Evolutionary conservation across 2,797 vertebrate genomes (phyloP).

Genomic region (Lepus townsendii): DNA sequence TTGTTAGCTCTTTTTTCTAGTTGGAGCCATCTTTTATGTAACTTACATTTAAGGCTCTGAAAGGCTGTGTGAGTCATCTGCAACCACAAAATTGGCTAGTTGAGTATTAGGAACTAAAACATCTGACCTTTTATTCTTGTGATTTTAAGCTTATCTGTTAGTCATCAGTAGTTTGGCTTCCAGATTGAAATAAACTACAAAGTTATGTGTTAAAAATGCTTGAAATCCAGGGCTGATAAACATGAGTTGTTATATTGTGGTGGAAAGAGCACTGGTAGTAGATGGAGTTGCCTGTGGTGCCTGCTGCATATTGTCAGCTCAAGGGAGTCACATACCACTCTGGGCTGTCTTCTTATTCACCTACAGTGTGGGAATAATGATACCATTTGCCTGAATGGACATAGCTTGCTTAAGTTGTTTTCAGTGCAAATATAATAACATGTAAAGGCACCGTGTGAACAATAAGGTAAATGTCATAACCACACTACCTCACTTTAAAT

Average conservation of each 20-base stretch:
- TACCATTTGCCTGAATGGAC: not conserved
- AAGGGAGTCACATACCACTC: not conserved
- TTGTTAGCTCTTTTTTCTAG: conserved; percentile 48
- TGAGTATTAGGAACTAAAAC: conserved; percentile 18
- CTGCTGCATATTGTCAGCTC: not conserved
- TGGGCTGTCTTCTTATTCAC: not conserved
- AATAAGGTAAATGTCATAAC: not conserved
- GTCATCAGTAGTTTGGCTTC: conserved; percentile 13
- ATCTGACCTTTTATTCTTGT: conserved; percentile 36
- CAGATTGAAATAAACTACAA: not conserved
- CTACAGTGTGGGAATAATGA: not conserved
- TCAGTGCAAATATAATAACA: not conserved
- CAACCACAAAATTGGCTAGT: conserved; percentile 35
- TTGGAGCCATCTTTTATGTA: conserved; percentile 66
- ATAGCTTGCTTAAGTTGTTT: not conserved
- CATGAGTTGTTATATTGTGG: not conserved
- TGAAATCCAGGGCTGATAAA: not conserved
- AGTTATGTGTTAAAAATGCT: not conserved
- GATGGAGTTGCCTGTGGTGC: not conserved
- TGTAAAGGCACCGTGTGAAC: conserved; percentile 15
- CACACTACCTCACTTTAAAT: not conserved
- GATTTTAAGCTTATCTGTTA: conserved; percentile 19
- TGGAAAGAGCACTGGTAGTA: not conserved
- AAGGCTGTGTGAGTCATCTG: conserved; percentile 19
- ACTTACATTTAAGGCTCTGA: conserved; percentile 8